Conservation (phyloP, 2,797 vertebrate species). For the Benthosema pterotum region DNA sequence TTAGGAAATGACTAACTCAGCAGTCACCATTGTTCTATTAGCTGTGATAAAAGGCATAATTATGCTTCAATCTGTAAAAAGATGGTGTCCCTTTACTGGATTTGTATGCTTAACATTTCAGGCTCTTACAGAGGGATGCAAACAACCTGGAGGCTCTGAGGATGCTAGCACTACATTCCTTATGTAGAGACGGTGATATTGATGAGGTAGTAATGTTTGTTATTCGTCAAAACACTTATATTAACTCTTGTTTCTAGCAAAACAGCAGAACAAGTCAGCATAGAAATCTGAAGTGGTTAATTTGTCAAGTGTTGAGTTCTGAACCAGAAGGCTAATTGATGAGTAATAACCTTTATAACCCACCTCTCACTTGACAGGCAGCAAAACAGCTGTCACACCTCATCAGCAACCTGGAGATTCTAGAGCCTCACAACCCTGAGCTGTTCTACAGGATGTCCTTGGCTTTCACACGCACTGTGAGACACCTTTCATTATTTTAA, state of each 20-base stretch:
- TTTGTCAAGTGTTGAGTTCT: not conserved
- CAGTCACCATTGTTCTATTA: constrained; percentile 48
- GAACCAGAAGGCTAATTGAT: constrained; percentile 12
- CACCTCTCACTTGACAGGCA: constrained; percentile 76
- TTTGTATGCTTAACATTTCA: constrained; percentile 65
- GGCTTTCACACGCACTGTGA: constrained; percentile 94
- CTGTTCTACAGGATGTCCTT: constrained; percentile 89
- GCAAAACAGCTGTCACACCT: constrained; percentile 85
- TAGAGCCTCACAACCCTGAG: constrained; percentile 89
- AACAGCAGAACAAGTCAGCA: not conserved
- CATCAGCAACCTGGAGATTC: constrained; percentile 81
- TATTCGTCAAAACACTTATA: constrained; percentile 4
- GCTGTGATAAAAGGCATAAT: constrained; percentile 47
- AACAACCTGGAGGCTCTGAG: constrained; percentile 90
- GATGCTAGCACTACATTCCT: constrained; percentile 88
- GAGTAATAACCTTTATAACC: constrained; percentile 27
- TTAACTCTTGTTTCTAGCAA: not conserved
- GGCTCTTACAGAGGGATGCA: constrained; percentile 90
- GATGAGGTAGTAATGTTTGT: constrained; percentile 79
- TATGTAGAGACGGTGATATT: constrained; percentile 90
- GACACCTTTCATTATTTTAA: constrained; percentile 37
- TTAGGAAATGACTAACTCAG: constrained; percentile 2
- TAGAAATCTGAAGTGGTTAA: constrained; percentile 2
- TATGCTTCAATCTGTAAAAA: constrained; percentile 33
- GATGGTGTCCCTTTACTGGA: constrained; percentile 46